Evolutionary conservation across 1,140 invertebrate genomes (phyloP), one percentile per base, ranked within the genome.

Genomic region (Daktulosphaira vitifoliae): DNA sequence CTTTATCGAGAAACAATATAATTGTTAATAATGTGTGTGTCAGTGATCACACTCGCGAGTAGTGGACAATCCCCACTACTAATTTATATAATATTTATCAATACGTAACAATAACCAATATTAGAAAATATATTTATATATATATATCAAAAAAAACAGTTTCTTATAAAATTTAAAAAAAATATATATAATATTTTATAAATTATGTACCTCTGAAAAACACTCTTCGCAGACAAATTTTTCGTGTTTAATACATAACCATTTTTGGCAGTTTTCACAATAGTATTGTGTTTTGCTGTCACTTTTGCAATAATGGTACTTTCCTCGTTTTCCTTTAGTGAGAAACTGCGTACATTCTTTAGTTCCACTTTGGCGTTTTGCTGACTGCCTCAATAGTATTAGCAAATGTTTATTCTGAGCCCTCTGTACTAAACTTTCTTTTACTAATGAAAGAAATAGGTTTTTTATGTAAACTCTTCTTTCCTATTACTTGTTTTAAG

Each of bases 251-350:
- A 49, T 49, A 7, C 22, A 49, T n/a, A 49, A 49, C 22, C 20
- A 49, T n/a, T 49, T 49, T 13, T 48, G 50, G 25, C 53, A 56
- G 26, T 56, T 29, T 38, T 16, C 53, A 56, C 53, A 56, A 38
- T 56, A 37, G 29, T 56, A 37, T 56, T 56, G 53, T 33, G 53
- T 56, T 42, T 56, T 56, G 22, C 53, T 56, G 25, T 56, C 53
- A 9, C 16, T 37, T 38, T 56, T 26, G 29, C 25, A 37, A 26
- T 13, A 37, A 56, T 33, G 20, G 25, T 29, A 33, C 29, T n/a
- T 33, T 56, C 18, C 56, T 39, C 42, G 37, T 39, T 33, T 39
- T 37, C 20, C 33, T 62, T 18, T 39, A 25, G 3, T 62, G 2
- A 16, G 25, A 18, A 42, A 2, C 16, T 46, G 26, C 22, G 20